Percentiles rank a stretch among this genome's conserved stretches.
These are phyloP conservation scores for Netelia virgata DNA, from an alignment of 2,888 invertebrate genomes.

Conservation along the genomic window DNA sequence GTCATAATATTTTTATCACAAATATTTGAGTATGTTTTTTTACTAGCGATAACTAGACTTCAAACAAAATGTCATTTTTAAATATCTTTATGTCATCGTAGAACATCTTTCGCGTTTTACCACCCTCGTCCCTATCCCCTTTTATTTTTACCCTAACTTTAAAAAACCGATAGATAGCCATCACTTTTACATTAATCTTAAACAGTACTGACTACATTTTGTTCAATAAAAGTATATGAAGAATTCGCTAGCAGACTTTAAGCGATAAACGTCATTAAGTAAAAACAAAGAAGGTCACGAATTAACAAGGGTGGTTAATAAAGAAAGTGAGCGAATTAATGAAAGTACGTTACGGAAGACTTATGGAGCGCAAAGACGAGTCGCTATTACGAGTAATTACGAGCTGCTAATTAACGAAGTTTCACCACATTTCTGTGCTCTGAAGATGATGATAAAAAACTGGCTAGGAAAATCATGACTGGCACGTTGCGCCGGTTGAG, in stretches of 20 bases:
- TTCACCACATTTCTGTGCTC: background rate
- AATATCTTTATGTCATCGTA: too few species aligned
- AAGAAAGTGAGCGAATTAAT: slow-evolving; percentile 51
- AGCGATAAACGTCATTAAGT: background rate
- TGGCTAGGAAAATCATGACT: slow-evolving; percentile 31
- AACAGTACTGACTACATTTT: too few species aligned
- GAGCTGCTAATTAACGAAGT: slow-evolving; percentile 77
- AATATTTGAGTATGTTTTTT: too few species aligned
- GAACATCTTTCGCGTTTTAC: too few species aligned
- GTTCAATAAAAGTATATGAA: background rate
- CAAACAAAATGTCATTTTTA: too few species aligned
- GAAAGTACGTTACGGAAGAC: slow-evolving; percentile 22
- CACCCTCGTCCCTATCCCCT: too few species aligned
- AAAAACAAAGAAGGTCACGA: slow-evolving; percentile 5
- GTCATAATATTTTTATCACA: too few species aligned
- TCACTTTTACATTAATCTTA: too few species aligned
- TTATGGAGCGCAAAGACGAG: slow-evolving; percentile 66
- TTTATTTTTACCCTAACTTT: too few species aligned
- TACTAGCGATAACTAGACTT: too few species aligned
- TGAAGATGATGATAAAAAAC: slow-evolving; percentile 9
- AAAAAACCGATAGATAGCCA: too few species aligned
- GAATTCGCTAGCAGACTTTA: background rate
- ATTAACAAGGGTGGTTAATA: slow-evolving; percentile 24
- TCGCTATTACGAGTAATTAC: slow-evolving; percentile 80
- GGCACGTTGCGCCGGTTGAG: background rate